A percentile compares a stretch with the other conserved stretches of the same genome.
Conservation (phyloP, 2,888 invertebrate species). For the Bibio marci region DNA sequence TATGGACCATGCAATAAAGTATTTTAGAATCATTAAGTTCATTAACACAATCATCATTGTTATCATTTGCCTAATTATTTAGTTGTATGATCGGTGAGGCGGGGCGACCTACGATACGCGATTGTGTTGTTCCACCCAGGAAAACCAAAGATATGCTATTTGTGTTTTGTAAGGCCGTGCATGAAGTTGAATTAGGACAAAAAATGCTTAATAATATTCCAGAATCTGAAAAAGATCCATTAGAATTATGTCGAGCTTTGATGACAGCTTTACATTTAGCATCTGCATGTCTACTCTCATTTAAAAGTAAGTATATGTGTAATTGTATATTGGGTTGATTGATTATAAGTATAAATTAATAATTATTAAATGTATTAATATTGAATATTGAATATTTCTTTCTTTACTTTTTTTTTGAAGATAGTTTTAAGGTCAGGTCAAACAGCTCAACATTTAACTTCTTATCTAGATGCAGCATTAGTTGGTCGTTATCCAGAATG, state of each 20-base stretch:
- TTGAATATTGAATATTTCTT: too few species aligned
- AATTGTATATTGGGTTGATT: not conserved
- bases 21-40: constrained; percentile 83
- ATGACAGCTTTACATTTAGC: constrained; percentile 74
- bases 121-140: constrained; percentile 61
- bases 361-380: too few species aligned
- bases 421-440: constrained; percentile 43
- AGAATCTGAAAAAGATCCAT: constrained; percentile 48
- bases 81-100: constrained; percentile 87
- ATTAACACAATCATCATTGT: constrained; percentile 85
- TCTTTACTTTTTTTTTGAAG: constrained; percentile 18
- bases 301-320: constrained; percentile 34
- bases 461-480: constrained; percentile 57
- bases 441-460: constrained; percentile 66
- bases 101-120: constrained; percentile 47
- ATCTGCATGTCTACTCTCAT: constrained; percentile 60
- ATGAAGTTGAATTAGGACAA: constrained; percentile 51
- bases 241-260: constrained; percentile 64
- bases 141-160: constrained; percentile 65
- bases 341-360: too few species aligned
- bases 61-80: constrained; percentile 89
- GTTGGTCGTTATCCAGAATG: constrained; percentile 50
- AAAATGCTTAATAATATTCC: constrained; percentile 39
- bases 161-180: constrained; percentile 68
- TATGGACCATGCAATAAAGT: constrained; percentile 95